Percentiles rank a stretch among this genome's conserved stretches.
Evolutionary conservation across 2,113 vertebrate genomes (phyloP).

Genomic region (Aramus guarauna): DNA sequence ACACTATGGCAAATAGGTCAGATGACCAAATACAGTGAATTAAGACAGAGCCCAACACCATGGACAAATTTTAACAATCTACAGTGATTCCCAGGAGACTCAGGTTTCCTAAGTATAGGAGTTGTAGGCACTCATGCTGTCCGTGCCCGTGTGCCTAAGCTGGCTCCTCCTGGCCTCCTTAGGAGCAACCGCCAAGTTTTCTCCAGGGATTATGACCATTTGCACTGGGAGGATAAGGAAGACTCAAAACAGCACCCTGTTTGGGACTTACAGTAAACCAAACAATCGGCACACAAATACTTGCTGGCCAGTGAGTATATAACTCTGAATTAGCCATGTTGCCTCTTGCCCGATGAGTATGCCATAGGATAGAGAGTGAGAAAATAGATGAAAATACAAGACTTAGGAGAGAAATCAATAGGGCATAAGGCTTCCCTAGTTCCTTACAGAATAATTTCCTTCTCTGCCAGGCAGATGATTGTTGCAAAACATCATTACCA

Average conservation of each 20-base stretch:
- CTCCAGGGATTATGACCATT: background rate
- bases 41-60: background rate
- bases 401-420: background rate
- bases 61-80: background rate
- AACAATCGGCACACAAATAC: background rate
- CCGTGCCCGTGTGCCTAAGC: background rate
- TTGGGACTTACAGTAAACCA: background rate
- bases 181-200: background rate
- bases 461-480: background rate
- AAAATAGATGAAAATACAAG: background rate
- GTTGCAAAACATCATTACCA: background rate
- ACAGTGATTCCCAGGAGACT: background rate
- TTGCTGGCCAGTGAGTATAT: background rate
- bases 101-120: background rate
- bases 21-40: background rate
- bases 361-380: background rate
- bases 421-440: background rate
- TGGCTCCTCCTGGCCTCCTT: background rate
- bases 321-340: background rate
- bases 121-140: background rate
- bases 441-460: background rate
- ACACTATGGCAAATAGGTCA: background rate
- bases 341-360: background rate
- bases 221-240: background rate
- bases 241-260: background rate